phyloP scores from a whole-genome alignment of 1,140 invertebrate genomes.

The Streblospio benedicti region DNA sequence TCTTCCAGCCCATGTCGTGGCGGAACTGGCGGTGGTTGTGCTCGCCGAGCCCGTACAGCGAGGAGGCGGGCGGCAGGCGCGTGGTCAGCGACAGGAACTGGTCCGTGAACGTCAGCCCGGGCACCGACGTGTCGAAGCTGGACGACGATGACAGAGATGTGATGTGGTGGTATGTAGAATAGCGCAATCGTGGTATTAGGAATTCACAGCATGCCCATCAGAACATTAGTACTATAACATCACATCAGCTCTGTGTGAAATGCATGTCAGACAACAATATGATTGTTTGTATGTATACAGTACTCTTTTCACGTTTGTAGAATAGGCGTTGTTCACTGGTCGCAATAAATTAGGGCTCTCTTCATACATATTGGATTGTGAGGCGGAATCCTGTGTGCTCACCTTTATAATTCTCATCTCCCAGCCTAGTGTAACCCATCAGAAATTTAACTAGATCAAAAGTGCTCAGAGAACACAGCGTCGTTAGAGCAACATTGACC shows the following conservation, averaged over 20 bases:
- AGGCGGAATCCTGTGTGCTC: too few species aligned
- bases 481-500: too few species aligned
- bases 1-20: conserved; percentile 16
- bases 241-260: neutral
- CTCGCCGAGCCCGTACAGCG: conserved; percentile 19
- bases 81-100: conserved; percentile 23
- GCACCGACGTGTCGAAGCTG: conserved; percentile 19
- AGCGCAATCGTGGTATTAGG: neutral
- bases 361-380: too few species aligned
- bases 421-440: too few species aligned
- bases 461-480: too few species aligned
- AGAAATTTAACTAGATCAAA: too few species aligned
- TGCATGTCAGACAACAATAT: neutral
- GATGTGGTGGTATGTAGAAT: neutral
- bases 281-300: neutral
- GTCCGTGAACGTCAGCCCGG: conserved; percentile 17
- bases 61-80: conserved; percentile 7
- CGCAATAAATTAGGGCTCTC: too few species aligned
- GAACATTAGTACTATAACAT: neutral
- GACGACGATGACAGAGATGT: conserved; percentile 5
- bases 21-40: conserved; percentile 12
- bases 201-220: neutral
- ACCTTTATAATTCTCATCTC: too few species aligned
- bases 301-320: neutral
- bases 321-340: too few species aligned